Evolutionary conservation across 2,113 vertebrate genomes (phyloP), one percentile per base, ranked within the genome.

Genomic region (Aspiorhynchus laticeps): DNA sequence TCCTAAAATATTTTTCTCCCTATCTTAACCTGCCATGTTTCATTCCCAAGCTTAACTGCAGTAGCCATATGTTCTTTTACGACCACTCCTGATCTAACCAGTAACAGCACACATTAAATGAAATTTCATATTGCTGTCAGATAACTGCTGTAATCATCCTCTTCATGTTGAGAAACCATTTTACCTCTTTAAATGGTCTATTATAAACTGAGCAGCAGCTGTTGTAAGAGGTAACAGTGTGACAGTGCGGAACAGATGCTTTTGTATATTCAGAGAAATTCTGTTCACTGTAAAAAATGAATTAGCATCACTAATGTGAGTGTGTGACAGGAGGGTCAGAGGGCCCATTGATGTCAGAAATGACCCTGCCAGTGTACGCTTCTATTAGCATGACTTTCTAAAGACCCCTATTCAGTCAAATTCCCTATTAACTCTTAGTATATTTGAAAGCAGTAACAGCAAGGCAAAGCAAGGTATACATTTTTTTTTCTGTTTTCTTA

Each of bases 181-280:
- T 79, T 77, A 14, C 56, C 31, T 46, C 38, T 63, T 26, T 76
- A 85, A 85, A 76, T 80, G 26, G 65, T 69, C 56, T 38, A 26
- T 85, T 59, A 63, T 83, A 48, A 59, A 81, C 11, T 11, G 17
- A 56, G 28, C 65, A 59, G 56, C 21, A 51, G 48, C 33, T 76
- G 81, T 65, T 33, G 53, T 61, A 19, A 28, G 78, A 77, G 33
- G 65, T 65, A 65, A 43, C 41, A 48, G n/a, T 48, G 43, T 28
- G 59, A 56, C 3, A 80, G n/a, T 10, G 14, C 65, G 85, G 63
- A 88, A 83, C 84, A 90, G 88, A 92, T 88, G 89, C 84, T 81
- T 59, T 67, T 82, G 78, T 59, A 85, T 82, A 77, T 86, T 86
- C 83, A 59, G 26, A 51, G 56, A 21, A 33, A 59, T 78, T 67